Evolutionary conservation across 2,113 vertebrate species (phyloP).

Genomic region (Hemicordylus capensis): DNA sequence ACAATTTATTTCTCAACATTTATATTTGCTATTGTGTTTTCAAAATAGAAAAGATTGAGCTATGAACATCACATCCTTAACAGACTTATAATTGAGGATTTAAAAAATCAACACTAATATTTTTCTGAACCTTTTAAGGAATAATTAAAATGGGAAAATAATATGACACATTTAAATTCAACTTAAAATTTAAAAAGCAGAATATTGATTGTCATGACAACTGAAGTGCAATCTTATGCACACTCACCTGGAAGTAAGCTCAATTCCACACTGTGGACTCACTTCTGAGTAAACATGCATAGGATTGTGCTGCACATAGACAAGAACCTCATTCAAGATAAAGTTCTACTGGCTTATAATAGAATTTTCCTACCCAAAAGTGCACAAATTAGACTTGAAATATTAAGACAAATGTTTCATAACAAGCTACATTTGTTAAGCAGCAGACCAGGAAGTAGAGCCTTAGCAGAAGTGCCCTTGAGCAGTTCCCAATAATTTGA

Average conservation of each 20-base stretch:
- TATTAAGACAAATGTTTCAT: neutral
- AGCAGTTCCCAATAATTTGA: neutral
- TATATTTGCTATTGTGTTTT: slow-evolving; percentile 3
- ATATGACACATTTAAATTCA: slow-evolving; percentile 26
- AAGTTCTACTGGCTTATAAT: slow-evolving; percentile 3
- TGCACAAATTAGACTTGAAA: slow-evolving; percentile 15
- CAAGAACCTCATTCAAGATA: neutral
- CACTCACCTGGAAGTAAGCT: neutral
- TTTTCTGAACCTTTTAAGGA: slow-evolving; percentile 9
- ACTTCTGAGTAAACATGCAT: neutral
- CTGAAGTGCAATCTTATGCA: neutral
- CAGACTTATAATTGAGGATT: neutral
- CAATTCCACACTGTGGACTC: neutral
- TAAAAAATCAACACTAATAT: slow-evolving; percentile 25
- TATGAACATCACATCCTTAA: neutral
- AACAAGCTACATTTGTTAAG: neutral
- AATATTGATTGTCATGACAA: slow-evolving; percentile 54
- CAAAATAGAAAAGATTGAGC: neutral
- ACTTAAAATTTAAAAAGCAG: slow-evolving; percentile 26
- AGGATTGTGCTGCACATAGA: neutral
- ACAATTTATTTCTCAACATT: slow-evolving; percentile 24
- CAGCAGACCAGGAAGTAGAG: neutral
- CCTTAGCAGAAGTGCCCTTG: neutral
- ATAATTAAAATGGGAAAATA: neutral
- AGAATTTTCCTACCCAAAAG: slow-evolving; percentile 14